Base-by-base conservation (phyloP, 1,140 invertebrate species). In the Formica selysi region DNA sequence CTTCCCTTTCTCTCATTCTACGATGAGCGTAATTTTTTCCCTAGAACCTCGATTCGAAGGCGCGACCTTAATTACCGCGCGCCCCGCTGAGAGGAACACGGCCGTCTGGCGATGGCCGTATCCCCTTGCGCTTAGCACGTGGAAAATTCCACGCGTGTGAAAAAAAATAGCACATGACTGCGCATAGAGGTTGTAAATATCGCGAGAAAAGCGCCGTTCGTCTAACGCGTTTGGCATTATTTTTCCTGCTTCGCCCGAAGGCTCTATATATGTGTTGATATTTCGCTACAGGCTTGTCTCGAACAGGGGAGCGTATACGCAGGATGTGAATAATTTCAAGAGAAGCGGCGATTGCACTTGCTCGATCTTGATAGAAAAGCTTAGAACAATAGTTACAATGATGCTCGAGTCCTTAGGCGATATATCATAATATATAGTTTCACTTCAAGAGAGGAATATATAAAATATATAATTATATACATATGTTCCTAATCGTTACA, bases 1-100 rank as follows among this genome's bases (percentile, higher is more conserved):
- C 19, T 38, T 29, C 32, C 51, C 26, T 44, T 32, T 38, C 85
- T 44, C 80, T 73, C n/a, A n/a, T 74, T 73, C 68, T 85, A 68
- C 59, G 61, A 65, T 44, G 61, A 86, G 48, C 57, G 44, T 62
- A 83, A 84, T 85, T 87, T 74, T 84, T 87, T 76, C 67, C 81
- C 59, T 59, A 74, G 71, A 73, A 65, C 81, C 64, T 73, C 61
- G 86, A 71, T 85, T 86, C 79, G 71, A 78, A 64, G 59, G 61
- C 73, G 70, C 73, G 83, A 86, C 76, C 86, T 89, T 86, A 87
- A 87, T 89, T 89, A 86, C 79, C 59, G 59, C 74, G 70, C 79
- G 79, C 26, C 79, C 79, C 68, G 79, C 79, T 83, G 79, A 86
- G 68, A 89, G 76, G 68, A 81, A 64, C 48, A 68, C 73, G 38